Conservation (phyloP, 2,888 invertebrate species). For the Phortica okadai region DNA sequence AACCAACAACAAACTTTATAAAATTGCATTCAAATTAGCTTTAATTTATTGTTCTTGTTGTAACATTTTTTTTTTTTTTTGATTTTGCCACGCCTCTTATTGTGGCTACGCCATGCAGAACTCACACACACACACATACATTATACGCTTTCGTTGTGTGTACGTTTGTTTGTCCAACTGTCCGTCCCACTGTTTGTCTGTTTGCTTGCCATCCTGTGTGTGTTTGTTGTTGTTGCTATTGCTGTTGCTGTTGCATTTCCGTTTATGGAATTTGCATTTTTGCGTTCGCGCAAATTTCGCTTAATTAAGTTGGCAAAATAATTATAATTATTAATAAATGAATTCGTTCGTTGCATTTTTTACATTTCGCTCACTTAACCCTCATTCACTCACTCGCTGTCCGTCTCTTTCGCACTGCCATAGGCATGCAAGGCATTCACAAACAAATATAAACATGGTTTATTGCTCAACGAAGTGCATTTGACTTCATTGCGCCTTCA, state of each 20-base stretch:
- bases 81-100: neutral
- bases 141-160: neutral
- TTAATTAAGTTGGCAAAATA: conserved; percentile 20
- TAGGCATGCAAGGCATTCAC: neutral
- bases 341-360: conserved; percentile 7
- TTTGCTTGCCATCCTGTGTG: neutral
- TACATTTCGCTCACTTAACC: neutral
- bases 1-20: neutral
- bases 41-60: no score
- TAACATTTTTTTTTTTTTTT: neutral
- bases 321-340: conserved; percentile 17
- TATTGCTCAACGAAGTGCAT: neutral
- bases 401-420: neutral
- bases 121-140: no score
- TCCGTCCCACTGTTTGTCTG: neutral
- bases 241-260: neutral
- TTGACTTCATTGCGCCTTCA: neutral
- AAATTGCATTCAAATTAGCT: no score
- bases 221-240: neutral
- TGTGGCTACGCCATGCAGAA: neutral
- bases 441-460: neutral
- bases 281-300: neutral
- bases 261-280: conserved; percentile 14
- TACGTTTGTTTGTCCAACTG: neutral
- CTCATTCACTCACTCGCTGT: neutral